Conservation (phyloP, 1,140 invertebrate species). For the Conus ventricosus region DNA sequence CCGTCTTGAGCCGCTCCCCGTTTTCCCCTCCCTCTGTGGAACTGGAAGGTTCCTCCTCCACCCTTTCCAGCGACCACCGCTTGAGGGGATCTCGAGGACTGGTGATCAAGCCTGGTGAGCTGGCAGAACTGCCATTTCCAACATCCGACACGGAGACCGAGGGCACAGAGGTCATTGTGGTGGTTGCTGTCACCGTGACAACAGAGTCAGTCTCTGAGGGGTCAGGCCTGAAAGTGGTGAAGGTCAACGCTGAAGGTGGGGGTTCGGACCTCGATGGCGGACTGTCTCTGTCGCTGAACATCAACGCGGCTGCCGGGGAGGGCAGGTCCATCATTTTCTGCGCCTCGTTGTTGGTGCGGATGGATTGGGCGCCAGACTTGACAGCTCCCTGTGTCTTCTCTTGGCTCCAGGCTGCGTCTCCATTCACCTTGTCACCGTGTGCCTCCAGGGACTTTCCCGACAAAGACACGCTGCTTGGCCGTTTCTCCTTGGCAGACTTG, state of each 20-base stretch:
- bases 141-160: conserved; percentile 17
- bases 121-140: not conserved
- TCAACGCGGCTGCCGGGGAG: conserved; percentile 58
- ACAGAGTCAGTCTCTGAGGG: conserved; percentile 30
- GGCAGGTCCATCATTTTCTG: conserved; percentile 55
- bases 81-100: conserved; percentile 19
- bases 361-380: not conserved
- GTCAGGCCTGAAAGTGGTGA: conserved; percentile 54
- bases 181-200: not conserved
- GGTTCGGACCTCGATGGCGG: conserved; percentile 34
- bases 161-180: not conserved
- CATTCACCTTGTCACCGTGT: not conserved
- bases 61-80: conserved; percentile 43
- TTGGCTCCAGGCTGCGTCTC: not conserved
- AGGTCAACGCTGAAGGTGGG: conserved; percentile 38
- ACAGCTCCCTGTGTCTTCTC: not conserved
- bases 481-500: not conserved
- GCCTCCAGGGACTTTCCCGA: not conserved
- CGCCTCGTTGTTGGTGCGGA: conserved; percentile 20
- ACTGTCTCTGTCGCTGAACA: conserved; percentile 53
- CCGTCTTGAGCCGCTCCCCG: not conserved
- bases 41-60: conserved; percentile 32
- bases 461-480: not conserved
- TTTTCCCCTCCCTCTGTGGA: not conserved
- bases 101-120: not conserved